Evolutionary conservation across 2,113 vertebrate species (phyloP).

Genomic region (Mustela lutreola): DNA sequence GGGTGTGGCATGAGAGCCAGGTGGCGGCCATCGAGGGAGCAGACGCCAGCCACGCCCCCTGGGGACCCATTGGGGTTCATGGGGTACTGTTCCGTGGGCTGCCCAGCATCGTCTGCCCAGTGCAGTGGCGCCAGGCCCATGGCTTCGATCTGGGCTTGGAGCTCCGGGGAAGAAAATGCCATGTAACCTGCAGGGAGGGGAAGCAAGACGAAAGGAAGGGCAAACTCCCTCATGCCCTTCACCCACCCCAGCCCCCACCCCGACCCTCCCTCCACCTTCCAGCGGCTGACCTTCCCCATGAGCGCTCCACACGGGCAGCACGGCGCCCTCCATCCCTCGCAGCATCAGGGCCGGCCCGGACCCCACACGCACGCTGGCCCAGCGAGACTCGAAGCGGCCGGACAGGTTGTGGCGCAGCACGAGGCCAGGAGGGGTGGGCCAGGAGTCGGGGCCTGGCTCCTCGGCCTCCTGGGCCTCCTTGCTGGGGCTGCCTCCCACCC

Average conservation of each 20-base stretch:
- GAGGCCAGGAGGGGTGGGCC: slow-evolving; percentile 82
- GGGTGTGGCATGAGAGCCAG: slow-evolving; percentile 96
- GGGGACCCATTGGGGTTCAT: slow-evolving; percentile 95
- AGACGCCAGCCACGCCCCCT: slow-evolving; percentile 90
- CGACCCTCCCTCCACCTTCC: accelerated
- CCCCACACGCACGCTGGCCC: slow-evolving; percentile 91
- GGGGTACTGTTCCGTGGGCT: slow-evolving; percentile 92
- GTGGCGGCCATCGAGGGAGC: slow-evolving; percentile 93
- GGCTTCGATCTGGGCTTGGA: slow-evolving; percentile 83
- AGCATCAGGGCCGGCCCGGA: slow-evolving; percentile 92
- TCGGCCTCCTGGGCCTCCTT: slow-evolving; percentile 22
- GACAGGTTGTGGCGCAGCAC: slow-evolving; percentile 92
- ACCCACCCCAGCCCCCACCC: no score
- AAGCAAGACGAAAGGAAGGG: not conserved
- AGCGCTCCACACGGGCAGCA: slow-evolving; percentile 94
- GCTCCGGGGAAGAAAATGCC: slow-evolving; percentile 89
- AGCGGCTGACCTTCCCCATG: slow-evolving; percentile 92
- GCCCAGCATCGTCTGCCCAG: slow-evolving; percentile 92
- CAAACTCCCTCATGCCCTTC: not conserved
- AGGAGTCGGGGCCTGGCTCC: not conserved
- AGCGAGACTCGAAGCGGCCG: slow-evolving; percentile 94
- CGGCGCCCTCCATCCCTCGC: slow-evolving; percentile 92
- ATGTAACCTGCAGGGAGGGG: slow-evolving; percentile 88
- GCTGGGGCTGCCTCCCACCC: slow-evolving; percentile 88
- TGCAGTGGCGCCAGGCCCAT: slow-evolving; percentile 89